Base-by-base conservation (phyloP, 2,888 invertebrate genomes). In the Drosophila falleni region DNA sequence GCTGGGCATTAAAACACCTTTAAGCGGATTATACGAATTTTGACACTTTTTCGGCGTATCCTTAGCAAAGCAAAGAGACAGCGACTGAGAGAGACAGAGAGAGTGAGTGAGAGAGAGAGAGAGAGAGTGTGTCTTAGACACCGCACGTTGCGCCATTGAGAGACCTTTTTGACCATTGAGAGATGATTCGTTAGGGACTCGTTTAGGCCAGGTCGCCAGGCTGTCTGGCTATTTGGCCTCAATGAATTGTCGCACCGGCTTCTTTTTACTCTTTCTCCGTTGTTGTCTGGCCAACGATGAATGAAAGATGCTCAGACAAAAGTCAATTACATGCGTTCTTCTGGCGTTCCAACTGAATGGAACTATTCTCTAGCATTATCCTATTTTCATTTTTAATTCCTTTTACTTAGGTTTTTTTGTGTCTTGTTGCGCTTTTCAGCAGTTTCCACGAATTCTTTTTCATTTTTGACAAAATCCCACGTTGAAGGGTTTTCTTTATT, bases 241-340 rank as follows among this genome's bases (percentile, higher is more conserved):
- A 90, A 90, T 82, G 87, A 88, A 87, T 75, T 89, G 80, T 84
- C 84, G 74, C 81, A 71, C 68, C 70, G 54, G 55, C 39, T 55
- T 47, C 51, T 47, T 47, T 35, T 33, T 50, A 61, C 70, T 76
- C 71, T 74, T 68, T 64, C 64, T 53, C 58, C 62, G 56, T 61
- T 64, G 56, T 77, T 69, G 63, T 74, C 58, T 67, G 65, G 55
- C 29, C 39, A 61, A 63, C 73, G 64, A 78, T 78, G 72, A 81
- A 85, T 88, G 89, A 79, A 49, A 42, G 76, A 75, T 77, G 71
- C 71, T 46, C 69, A 74, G 61, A 85, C 87, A 90, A 90, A 90
- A 91, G 90, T 91, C 91, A 90, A 90, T 90, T 91, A 91, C 86
- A 80, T 82, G 80, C 74, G 80, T 84, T 88, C 81, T 81, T 69